phyloP scores from a whole-genome alignment of 2,888 invertebrate species.

The Dicroscelio sp. region DNA sequence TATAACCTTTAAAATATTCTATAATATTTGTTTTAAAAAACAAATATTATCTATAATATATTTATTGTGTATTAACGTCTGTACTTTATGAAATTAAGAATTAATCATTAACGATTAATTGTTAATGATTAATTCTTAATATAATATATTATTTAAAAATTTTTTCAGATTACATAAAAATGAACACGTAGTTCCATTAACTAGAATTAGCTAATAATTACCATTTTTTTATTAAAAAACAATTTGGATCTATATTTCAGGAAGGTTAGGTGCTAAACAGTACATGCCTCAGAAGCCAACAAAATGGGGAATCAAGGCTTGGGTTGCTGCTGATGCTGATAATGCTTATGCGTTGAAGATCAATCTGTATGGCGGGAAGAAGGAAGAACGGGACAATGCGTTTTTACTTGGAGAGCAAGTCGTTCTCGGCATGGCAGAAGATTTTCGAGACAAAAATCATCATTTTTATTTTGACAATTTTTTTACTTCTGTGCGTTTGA shows the following conservation, averaged over 20 bases:
- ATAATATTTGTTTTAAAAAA: no score
- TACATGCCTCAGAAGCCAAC: conserved; percentile 67
- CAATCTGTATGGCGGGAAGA: conserved; percentile 59
- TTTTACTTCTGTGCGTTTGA: conserved; percentile 48
- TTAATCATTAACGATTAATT: not conserved
- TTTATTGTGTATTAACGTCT: no score
- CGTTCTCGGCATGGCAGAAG: conserved; percentile 46
- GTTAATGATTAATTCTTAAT: no score
- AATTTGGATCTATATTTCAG: no score
- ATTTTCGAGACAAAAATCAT: conserved; percentile 43
- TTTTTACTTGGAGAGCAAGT: conserved; percentile 65
- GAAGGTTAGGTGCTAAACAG: conserved; percentile 53
- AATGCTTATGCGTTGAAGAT: conserved; percentile 39
- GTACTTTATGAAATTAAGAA: no score
- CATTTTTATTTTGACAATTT: conserved; percentile 67
- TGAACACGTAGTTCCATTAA: no score
- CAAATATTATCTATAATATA: no score
- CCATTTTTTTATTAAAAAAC: no score
- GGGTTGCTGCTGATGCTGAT: conserved; percentile 55
- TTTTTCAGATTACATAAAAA: no score
- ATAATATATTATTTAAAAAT: no score
- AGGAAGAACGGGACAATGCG: conserved; percentile 33
- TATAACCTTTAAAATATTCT: no score
- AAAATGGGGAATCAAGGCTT: conserved; percentile 66
- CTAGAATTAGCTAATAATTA: no score